Conservation (phyloP, 2,888 invertebrate genomes). For the Protodeltote pygarga region DNA sequence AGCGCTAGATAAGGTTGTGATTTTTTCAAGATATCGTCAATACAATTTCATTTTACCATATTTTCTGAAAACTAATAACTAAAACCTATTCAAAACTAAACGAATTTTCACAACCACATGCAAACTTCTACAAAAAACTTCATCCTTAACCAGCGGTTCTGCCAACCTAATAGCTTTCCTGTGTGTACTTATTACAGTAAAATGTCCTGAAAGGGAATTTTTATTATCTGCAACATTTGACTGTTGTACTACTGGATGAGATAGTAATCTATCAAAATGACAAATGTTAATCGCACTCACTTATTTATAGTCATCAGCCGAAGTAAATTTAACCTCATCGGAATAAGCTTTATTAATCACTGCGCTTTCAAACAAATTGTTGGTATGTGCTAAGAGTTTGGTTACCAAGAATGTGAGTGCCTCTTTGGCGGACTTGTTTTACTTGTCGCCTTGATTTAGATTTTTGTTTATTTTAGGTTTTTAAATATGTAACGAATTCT, state of each 20-base stretch:
- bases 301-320: conserved; percentile 71
- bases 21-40: too few relatives aligned
- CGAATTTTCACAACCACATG: too few relatives aligned
- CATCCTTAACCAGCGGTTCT: too few relatives aligned
- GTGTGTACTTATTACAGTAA: conserved; percentile 16
- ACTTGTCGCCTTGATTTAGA: conserved; percentile 48
- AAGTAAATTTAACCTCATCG: conserved; percentile 78
- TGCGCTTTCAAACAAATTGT: conserved; percentile 75
- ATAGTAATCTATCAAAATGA: conserved; percentile 79
- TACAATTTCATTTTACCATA: too few relatives aligned
- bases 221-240: conserved; percentile 8
- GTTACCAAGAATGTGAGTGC: conserved; percentile 51
- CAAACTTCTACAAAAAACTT: too few relatives aligned
- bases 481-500: conserved; percentile 42
- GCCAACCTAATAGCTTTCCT: too few relatives aligned
- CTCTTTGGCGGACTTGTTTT: conserved; percentile 38
- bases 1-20: too few relatives aligned
- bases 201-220: conserved; percentile 42
- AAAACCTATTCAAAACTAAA: too few relatives aligned
- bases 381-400: conserved; percentile 65
- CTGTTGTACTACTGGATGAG: conserved; percentile 67
- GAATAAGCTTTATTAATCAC: conserved; percentile 79
- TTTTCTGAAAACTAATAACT: too few relatives aligned
- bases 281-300: conserved; percentile 65
- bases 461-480: conserved; percentile 45